phyloP scores from a whole-genome alignment of 2,113 vertebrate species.

The Albula glossodonta region DNA sequence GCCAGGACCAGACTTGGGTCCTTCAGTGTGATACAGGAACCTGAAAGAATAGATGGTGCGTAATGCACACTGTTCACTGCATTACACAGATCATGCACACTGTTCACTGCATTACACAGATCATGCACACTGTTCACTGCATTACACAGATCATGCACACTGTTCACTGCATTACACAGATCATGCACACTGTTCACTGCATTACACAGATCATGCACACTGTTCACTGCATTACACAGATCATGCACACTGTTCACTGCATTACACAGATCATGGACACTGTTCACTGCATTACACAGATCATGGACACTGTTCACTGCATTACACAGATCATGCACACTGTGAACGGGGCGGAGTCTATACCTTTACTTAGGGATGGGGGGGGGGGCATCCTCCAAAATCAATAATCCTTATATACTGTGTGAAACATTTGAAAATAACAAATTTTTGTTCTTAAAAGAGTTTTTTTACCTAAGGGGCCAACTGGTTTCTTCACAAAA shows the following conservation, averaged over 20 bases:
- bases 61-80: background rate
- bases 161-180: too few species aligned
- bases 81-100: background rate
- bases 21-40: constrained; percentile 76
- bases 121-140: background rate
- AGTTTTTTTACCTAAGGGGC: constrained; percentile 68
- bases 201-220: background rate
- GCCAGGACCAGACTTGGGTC: constrained; percentile 76
- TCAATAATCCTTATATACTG: too few species aligned
- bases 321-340: background rate
- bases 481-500: constrained; percentile 76
- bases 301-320: background rate
- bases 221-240: too few species aligned
- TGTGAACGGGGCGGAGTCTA: too few species aligned
- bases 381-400: too few species aligned
- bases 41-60: constrained; percentile 44
- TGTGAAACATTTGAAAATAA: too few species aligned
- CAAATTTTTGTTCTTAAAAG: too few species aligned
- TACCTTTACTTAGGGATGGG: too few species aligned
- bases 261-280: background rate
- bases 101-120: background rate
- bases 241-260: background rate
- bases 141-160: background rate
- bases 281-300: too few species aligned
- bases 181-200: background rate